Evolutionary conservation across 2,888 invertebrate genomes (phyloP).

Genomic region (Ornithoptera alexandrae): DNA sequence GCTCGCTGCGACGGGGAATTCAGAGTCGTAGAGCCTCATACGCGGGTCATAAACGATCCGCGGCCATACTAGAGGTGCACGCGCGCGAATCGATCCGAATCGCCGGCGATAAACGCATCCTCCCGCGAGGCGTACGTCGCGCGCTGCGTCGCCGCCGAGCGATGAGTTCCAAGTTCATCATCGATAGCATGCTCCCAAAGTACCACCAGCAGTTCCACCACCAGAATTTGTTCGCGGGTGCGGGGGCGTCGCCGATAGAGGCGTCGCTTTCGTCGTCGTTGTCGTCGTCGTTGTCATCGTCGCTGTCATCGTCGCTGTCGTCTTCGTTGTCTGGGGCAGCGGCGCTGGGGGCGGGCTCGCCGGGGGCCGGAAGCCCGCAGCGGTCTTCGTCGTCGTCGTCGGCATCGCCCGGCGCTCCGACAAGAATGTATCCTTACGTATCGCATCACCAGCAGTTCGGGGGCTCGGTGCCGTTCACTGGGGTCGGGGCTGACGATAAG

Average conservation of each 20-base stretch:
- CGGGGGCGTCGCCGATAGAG: slow-evolving; percentile 87
- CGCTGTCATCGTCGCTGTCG: slow-evolving; percentile 80
- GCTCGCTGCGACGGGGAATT: slow-evolving; percentile 85
- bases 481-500: slow-evolving; percentile 86
- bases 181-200: slow-evolving; percentile 98
- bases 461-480: slow-evolving; percentile 84
- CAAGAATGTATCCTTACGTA: slow-evolving; percentile 96
- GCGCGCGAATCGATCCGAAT: slow-evolving; percentile 81
- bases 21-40: slow-evolving; percentile 92
- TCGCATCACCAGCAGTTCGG: slow-evolving; percentile 89
- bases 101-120: slow-evolving; percentile 78
- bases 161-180: slow-evolving; percentile 98
- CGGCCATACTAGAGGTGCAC: slow-evolving; percentile 83
- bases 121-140: slow-evolving; percentile 79
- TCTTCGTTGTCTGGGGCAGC: slow-evolving; percentile 67
- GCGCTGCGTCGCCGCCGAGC: slow-evolving; percentile 82
- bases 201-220: slow-evolving; percentile 89
- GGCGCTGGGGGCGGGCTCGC: slow-evolving; percentile 81
- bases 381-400: slow-evolving; percentile 82
- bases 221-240: slow-evolving; percentile 80
- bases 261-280: slow-evolving; percentile 81
- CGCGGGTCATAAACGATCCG: slow-evolving; percentile 92
- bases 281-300: slow-evolving; percentile 80
- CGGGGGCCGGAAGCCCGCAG: slow-evolving; percentile 82
- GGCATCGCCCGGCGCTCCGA: slow-evolving; percentile 86